Evolutionary conservation across 2,113 vertebrate genomes (phyloP).

Genomic region (Nycticorax nycticorax): DNA sequence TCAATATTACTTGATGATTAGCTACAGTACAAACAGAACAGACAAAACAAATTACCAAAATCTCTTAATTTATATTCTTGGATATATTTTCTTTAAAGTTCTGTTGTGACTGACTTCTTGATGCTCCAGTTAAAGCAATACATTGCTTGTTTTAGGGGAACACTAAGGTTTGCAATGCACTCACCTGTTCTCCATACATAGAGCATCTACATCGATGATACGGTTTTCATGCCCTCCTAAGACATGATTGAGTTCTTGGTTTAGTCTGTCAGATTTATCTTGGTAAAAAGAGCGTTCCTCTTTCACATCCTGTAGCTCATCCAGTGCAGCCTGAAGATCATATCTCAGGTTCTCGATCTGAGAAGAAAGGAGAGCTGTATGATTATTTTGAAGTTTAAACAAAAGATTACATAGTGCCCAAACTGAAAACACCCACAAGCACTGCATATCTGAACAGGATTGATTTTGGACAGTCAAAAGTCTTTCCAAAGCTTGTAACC

Average conservation of each 20-base stretch:
- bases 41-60: background rate
- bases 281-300: conserved; percentile 91
- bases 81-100: background rate
- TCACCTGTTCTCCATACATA: conserved; percentile 97
- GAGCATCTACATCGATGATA: conserved; percentile 90
- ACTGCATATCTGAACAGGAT: background rate
- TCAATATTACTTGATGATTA: background rate
- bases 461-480: background rate
- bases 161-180: background rate
- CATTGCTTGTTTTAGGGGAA: background rate
- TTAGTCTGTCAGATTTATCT: conserved; percentile 91
- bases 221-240: conserved; percentile 87
- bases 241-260: conserved; percentile 92
- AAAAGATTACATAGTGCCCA: background rate
- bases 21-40: background rate
- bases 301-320: conserved; percentile 92
- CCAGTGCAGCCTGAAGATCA: conserved; percentile 85
- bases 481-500: background rate
- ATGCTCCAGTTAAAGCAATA: background rate
- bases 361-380: conserved; percentile 15
- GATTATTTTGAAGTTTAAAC: background rate
- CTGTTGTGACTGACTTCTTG: background rate
- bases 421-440: background rate
- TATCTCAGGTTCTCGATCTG: conserved; percentile 90
- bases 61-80: background rate